Conservation (phyloP, 2,888 invertebrate genomes). For the Spilarctia lutea region DNA sequence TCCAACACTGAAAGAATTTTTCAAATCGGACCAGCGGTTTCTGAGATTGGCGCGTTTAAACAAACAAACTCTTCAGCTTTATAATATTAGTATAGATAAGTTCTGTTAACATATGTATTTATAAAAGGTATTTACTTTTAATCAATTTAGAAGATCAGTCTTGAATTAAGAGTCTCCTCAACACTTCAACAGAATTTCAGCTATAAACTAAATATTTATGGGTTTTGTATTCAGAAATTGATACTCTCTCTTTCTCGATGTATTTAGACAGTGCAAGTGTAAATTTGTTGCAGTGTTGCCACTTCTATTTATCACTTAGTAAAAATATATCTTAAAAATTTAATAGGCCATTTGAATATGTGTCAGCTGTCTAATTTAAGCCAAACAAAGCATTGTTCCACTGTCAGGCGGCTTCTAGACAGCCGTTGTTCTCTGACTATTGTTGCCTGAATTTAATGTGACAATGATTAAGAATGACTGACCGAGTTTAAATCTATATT, state of each 20-base stretch:
- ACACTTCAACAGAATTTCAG: background rate
- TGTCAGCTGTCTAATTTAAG: conserved; percentile 14
- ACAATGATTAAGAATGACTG: conserved; percentile 40
- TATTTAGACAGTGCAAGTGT: background rate
- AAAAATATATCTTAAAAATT: background rate
- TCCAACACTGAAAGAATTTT: no score
- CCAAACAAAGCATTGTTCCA: conserved; percentile 38
- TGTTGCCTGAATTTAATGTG: conserved; percentile 26
- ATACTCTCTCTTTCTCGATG: background rate
- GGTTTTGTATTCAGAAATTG: background rate
- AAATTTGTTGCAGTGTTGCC: background rate
- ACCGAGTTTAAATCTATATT: background rate
- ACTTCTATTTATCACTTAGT: background rate
- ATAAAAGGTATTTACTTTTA: background rate
- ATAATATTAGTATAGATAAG: no score
- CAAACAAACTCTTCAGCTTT: no score
- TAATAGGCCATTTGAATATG: conserved; percentile 9
- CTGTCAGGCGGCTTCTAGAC: conserved; percentile 17
- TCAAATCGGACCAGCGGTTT: no score
- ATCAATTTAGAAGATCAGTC: background rate
- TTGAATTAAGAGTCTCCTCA: background rate
- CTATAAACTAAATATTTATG: no score
- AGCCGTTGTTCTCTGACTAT: conserved; percentile 26
- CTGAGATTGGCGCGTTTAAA: no score
- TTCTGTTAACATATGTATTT: background rate